phyloP scores from a whole-genome alignment of 1,140 invertebrate genomes.

The Piezodorus guildinii region DNA sequence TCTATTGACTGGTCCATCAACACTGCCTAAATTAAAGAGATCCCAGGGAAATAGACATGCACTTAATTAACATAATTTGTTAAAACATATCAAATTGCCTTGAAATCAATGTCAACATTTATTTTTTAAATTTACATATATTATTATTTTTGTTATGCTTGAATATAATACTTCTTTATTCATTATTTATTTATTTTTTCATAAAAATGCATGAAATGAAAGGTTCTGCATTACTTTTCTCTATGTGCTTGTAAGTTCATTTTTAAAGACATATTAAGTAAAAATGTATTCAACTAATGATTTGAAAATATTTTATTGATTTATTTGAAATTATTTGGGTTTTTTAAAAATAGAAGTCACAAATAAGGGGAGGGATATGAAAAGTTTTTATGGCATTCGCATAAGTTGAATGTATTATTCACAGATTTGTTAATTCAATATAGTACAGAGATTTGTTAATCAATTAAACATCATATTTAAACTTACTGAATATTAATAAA shows the following conservation, averaged over 20 bases:
- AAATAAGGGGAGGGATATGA: too few species aligned
- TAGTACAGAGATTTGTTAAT: too few species aligned
- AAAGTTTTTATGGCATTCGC: too few species aligned
- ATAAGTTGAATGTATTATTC: too few species aligned
- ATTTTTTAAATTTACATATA: not conserved
- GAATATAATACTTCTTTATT: not conserved
- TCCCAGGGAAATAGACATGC: not conserved
- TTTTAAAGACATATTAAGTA: not conserved
- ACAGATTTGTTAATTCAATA: too few species aligned
- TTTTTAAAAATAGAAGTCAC: too few species aligned
- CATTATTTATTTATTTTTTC: not conserved
- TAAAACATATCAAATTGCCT: slow-evolving; percentile 5
- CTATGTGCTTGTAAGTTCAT: not conserved
- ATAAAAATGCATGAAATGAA: not conserved
- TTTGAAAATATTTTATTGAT: too few species aligned
- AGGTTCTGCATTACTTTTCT: not conserved
- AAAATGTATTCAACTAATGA: too few species aligned
- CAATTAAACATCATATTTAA: too few species aligned
- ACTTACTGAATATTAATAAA: too few species aligned
- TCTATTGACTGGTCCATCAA: slow-evolving; percentile 11
- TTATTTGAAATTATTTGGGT: too few species aligned
- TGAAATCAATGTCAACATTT: not conserved
- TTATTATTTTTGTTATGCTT: not conserved
- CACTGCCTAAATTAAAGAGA: not conserved
- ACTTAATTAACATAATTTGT: not conserved